A percentile compares a stretch with the other conserved stretches of the same genome.
phyloP scores from a whole-genome alignment of 92 coral and sea anemone genomes.

The Galaxea fascicularis region DNA sequence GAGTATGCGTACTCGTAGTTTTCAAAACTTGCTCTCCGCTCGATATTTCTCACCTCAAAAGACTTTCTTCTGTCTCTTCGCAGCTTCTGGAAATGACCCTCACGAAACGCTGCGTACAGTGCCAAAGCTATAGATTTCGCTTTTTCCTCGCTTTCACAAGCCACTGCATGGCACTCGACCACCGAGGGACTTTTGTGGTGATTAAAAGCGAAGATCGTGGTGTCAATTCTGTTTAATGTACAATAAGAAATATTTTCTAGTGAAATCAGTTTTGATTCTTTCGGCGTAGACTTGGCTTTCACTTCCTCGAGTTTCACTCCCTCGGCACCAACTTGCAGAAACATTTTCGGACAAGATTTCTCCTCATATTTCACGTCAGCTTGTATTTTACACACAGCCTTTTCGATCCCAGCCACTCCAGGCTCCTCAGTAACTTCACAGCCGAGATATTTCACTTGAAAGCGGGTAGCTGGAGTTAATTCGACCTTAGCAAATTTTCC shows the following conservation, averaged over 20 bases:
- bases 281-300: slow-evolving; percentile 36
- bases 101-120: slow-evolving; percentile 90
- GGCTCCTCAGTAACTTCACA: slow-evolving; percentile 75
- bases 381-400: slow-evolving; percentile 76
- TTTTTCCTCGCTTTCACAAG: slow-evolving; percentile 83
- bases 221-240: slow-evolving; percentile 70
- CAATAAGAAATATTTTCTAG: slow-evolving; percentile 88
- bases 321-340: slow-evolving; percentile 71
- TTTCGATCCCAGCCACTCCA: slow-evolving; percentile 82
- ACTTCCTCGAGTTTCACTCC: slow-evolving; percentile 79
- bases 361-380: slow-evolving; percentile 74
- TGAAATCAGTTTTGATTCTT: slow-evolving; percentile 67
- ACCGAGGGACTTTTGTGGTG: slow-evolving; percentile 85
- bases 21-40: slow-evolving; percentile 25
- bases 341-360: slow-evolving; percentile 82
- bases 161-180: slow-evolving; percentile 93
- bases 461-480: slow-evolving; percentile 66
- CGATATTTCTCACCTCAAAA: slow-evolving; percentile 29
- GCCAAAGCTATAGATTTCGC: slow-evolving; percentile 87
- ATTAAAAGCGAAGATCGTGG: slow-evolving; percentile 88
- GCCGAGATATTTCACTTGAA: slow-evolving; percentile 91
- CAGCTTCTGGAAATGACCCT: slow-evolving; percentile 88
- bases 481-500: slow-evolving; percentile 76
- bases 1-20: slow-evolving; percentile 14
- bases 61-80: slow-evolving; percentile 80